A percentile compares a stretch with the other conserved stretches of the same genome.
phyloP scores from a whole-genome alignment of 2,888 invertebrate genomes.

The Cerastoderma edule region DNA sequence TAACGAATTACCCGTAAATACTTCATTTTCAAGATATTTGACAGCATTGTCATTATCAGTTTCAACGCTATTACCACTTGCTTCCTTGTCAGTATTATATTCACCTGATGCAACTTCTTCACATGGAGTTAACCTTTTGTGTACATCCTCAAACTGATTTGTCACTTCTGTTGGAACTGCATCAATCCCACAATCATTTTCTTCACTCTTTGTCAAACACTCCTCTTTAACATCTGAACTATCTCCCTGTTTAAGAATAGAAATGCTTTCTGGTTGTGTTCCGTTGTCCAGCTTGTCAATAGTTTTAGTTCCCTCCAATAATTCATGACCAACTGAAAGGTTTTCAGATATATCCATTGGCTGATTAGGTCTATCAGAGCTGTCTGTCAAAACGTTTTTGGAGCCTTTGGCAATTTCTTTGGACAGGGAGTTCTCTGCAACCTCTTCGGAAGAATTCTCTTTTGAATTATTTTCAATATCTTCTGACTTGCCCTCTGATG shows the following conservation, averaged over 20 bases:
- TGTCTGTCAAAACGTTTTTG: no score
- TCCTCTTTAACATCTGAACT: background rate
- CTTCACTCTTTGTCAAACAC: constrained; percentile 21
- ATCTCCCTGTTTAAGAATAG: background rate
- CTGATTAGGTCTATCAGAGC: no score
- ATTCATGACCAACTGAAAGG: background rate
- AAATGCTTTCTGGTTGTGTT: background rate
- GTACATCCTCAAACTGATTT: background rate
- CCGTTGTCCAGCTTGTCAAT: background rate
- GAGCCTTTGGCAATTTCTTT: no score
- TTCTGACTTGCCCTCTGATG: background rate
- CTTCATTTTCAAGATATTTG: constrained; percentile 14
- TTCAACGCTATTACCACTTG: background rate
- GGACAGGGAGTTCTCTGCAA: no score
- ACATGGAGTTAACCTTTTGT: background rate
- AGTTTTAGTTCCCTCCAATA: no score
- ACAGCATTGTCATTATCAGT: background rate
- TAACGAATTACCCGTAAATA: background rate
- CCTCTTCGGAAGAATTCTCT: background rate
- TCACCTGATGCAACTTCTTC: background rate
- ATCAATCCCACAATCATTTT: background rate
- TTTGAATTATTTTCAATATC: background rate
- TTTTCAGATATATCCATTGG: background rate
- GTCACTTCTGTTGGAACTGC: background rate
- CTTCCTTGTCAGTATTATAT: background rate